phyloP scores from a whole-genome alignment of 2,113 vertebrate genomes.

The Stegastes partitus region DNA sequence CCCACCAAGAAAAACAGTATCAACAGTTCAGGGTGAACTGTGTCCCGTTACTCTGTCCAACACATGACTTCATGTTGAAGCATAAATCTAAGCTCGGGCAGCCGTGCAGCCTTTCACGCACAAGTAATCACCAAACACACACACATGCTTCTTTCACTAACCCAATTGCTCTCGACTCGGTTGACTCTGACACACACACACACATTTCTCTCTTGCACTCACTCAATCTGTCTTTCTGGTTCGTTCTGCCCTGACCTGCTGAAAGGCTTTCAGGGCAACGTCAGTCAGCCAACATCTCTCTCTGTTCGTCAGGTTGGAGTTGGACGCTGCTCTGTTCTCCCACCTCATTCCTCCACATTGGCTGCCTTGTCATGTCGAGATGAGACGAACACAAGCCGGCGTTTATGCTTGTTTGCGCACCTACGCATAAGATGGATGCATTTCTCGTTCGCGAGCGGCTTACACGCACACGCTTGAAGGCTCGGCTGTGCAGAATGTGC shows the following conservation, averaged over 20 bases:
- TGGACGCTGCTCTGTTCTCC: slow-evolving; percentile 25
- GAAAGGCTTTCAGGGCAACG: slow-evolving; percentile 37
- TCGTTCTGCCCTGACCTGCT: slow-evolving; percentile 46
- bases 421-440: neutral
- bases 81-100: slow-evolving; percentile 15
- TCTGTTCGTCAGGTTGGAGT: slow-evolving; percentile 27
- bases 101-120: slow-evolving; percentile 15
- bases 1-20: slow-evolving; percentile 13
- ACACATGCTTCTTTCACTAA: neutral
- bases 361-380: slow-evolving; percentile 12
- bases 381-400: neutral
- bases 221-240: slow-evolving; percentile 37
- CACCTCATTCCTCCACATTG: slow-evolving; percentile 17
- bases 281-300: slow-evolving; percentile 38
- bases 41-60: slow-evolving; percentile 25
- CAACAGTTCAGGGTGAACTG: neutral
- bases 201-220: slow-evolving; percentile 34
- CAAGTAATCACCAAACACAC: slow-evolving; percentile 9
- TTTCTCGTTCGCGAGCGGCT: neutral
- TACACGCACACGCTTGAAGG: neutral
- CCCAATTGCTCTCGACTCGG: neutral
- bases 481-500: neutral
- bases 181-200: slow-evolving; percentile 9
- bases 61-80: slow-evolving; percentile 31
- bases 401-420: neutral